Conservation (phyloP, 23 tunicate species). For the Styela clava region DNA sequence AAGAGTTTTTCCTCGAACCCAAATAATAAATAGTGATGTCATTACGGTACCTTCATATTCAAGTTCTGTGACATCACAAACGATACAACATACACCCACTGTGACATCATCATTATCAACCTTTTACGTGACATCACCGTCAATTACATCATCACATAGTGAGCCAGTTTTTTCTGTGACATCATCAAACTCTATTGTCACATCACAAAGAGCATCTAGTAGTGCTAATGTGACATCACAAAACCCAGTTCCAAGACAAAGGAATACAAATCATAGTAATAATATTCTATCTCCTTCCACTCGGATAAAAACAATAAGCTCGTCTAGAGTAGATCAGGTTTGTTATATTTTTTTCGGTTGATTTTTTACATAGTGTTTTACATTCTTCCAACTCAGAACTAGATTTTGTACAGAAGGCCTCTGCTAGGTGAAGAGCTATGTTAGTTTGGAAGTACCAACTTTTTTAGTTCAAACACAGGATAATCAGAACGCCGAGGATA, state of each 20-base stretch:
- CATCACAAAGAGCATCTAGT: neutral
- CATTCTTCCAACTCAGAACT: too few species aligned
- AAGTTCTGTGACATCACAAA: slow-evolving; percentile 1
- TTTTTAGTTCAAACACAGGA: too few species aligned
- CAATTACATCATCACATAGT: slow-evolving; percentile 8
- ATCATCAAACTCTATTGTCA: neutral
- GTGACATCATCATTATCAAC: slow-evolving; percentile 19
- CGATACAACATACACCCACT: slow-evolving; percentile 6
- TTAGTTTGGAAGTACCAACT: too few species aligned
- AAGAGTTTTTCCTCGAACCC: slow-evolving; percentile 9
- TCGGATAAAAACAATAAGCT: neutral
- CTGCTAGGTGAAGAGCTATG: too few species aligned
- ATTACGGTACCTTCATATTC: slow-evolving; percentile 18
- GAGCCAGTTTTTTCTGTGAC: neutral
- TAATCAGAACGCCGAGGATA: too few species aligned
- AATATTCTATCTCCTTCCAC: neutral
- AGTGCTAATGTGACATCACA: neutral
- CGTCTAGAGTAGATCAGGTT: too few species aligned
- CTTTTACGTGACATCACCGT: neutral
- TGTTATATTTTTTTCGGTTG: too few species aligned
- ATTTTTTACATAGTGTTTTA: too few species aligned
- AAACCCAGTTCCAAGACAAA: neutral
- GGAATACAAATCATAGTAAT: neutral
- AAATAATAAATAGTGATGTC: slow-evolving; percentile 2
- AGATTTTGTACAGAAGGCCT: too few species aligned